Evolutionary conservation across 2,888 invertebrate genomes (phyloP), one percentile per base, ranked within the genome.

Genomic region (Heliconius sara): DNA sequence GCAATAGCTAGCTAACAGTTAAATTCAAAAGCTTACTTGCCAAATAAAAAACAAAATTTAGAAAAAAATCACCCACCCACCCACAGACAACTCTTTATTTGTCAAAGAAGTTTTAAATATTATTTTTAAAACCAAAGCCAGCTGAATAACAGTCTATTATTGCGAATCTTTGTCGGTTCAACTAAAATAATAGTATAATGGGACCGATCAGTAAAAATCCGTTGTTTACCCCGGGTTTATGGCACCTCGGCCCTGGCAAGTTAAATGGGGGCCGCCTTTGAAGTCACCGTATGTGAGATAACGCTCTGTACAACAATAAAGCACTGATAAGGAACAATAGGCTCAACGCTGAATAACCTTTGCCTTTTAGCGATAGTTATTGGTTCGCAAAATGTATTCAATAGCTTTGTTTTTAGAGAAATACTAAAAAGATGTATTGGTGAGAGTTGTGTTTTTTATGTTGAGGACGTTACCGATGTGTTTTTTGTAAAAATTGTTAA

Each of bases 271-370:
- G 88, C 87, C 78, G 30, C 74, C 67, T 91, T 89, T 91, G 85
- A 89, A 87, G 87, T 85, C 78, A 83, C 85, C 90, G 90, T 89
- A 87, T 92, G 92, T 92, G 91, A 87, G 87, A 86, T 87, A 85
- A 82, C 83, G 83, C n/a, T 60, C 79, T 79, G 16, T n/a, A 60
- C 81, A 80, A 92, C 89, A 92, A 92, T 88, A 80, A 88, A 83
- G 68, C 86, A 88, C 85, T 85, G 91, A 91, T 91, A 91, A 90
- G 84, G 79, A 72, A 80, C 80, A 83, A 83, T 79, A 70, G 73
- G 12, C 43, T 43, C 39, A 43, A 22, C 19, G 27, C 13, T 60
- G 66, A 77, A 77, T 80, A 77, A 81, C 77, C 79, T 82, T 82
- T 77, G 80, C 73, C 66, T 66, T 80, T 39, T 27, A n/a, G 73